phyloP scores from a whole-genome alignment of 2,113 vertebrate genomes.

The Riparia riparia region DNA sequence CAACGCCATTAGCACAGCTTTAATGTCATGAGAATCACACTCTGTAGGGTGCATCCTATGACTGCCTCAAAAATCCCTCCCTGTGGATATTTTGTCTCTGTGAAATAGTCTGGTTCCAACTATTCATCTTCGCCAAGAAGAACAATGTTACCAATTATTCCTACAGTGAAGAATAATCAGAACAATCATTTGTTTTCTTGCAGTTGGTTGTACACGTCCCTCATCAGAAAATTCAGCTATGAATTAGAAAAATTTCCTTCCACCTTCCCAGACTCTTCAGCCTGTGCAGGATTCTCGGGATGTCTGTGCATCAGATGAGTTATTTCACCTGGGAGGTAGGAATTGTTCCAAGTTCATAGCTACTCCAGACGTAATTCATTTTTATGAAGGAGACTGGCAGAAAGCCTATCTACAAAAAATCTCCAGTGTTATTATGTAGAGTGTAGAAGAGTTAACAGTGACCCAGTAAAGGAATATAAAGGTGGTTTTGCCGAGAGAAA shows the following conservation, averaged over 20 bases:
- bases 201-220: constrained; percentile 34
- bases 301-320: neutral
- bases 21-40: constrained; percentile 68
- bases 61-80: constrained; percentile 59
- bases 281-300: neutral
- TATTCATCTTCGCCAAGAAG: constrained; percentile 64
- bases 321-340: constrained; percentile 64
- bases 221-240: constrained; percentile 29
- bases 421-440: neutral
- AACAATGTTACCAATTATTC: constrained; percentile 71
- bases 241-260: neutral
- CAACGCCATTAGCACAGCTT: constrained; percentile 10
- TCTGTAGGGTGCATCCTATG: constrained; percentile 65
- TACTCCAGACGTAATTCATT: constrained; percentile 45
- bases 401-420: constrained; percentile 45
- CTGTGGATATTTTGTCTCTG: constrained; percentile 66
- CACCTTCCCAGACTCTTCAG: neutral
- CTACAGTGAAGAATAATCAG: constrained; percentile 63
- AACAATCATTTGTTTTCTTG: constrained; percentile 40
- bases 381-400: constrained; percentile 54
- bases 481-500: constrained; percentile 16
- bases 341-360: constrained; percentile 53
- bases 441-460: constrained; percentile 31
- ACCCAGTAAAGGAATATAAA: constrained; percentile 6
- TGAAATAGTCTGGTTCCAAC: constrained; percentile 55